Evolutionary conservation across 2,797 vertebrate genomes (phyloP), one percentile per base, ranked within the genome.

Genomic region (Limnodromus scolopaceus): DNA sequence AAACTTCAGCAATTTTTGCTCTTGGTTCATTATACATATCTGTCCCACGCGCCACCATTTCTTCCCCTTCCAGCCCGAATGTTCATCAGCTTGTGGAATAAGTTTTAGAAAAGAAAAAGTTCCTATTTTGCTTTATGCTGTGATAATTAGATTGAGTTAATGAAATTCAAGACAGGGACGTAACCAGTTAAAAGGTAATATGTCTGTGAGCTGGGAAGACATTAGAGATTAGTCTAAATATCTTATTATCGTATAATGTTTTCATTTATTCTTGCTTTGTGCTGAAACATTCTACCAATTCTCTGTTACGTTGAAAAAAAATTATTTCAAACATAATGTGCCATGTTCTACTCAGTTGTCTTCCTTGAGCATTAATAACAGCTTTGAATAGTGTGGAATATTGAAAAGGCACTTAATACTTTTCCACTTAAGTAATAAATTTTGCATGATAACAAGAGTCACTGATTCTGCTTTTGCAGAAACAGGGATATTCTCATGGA

Each of bases 81-180:
- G 30, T 82, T 87, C 54, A 51, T 6, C 11, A 25, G 16, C 28
- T 76, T 94, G 51, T 55, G 11, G 19, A 84, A 23, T 77, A 24
- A 7, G 3, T 15, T 84, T 51, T 15, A 25, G 66, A 64, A 54
- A 46, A 36, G 2, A 0, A 0, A 4, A 22, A 39, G 5, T 13
- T 80, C 13, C 20, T 66, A 0, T 55, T 89, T 93, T 83, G 22
- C 20, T 83, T 79, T 63, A n/a, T 69, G 13, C 20, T 84, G 5
- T 63, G 23, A 14, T 87, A 79, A 82, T 45, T 57, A 65, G 32
- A 49, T 55, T 75, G 36, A 41, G 22, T 87, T 91, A 65, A 54
- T 79, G n/a, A 82, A 5, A 2, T 51, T 93, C 5, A 53, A n/a
- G 41, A 63, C 3, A 64, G 30, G 20, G 63, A 39, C 0, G 0